Base-by-base conservation (phyloP, 2,888 invertebrate genomes). In the Choristoneura rosaceana region DNA sequence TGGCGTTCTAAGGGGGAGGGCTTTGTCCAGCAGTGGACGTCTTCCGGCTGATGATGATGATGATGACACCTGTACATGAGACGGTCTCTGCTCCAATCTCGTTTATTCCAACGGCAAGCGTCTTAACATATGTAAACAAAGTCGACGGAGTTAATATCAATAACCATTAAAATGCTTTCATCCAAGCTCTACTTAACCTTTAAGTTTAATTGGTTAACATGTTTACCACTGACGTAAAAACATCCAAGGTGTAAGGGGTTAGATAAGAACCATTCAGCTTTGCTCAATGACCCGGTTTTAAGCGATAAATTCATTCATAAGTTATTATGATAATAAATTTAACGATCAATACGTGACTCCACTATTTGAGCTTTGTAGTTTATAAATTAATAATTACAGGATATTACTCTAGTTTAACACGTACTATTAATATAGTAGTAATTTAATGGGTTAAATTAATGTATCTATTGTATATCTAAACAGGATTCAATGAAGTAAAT, bases 281-380 rank as follows among this genome's bases (percentile, higher is more conserved):
- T 73, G 71, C 75, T 70, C 75, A 73, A 65, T 69, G 77, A 69
- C 78, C 77, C 66, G 70, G 67, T 76, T 76, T 67, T 3, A 4
- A 41, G 17, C 55, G 73, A 76, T 76, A 74, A 64, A 75, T 77
- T 79, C 76, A 79, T 79, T 79, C 79, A 77, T 73, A 66, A 74
- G 68, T 73, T 68, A 74, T 74, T 52, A 65, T 67, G 61, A 67
- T 73, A 74, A 71, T 73, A 69, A 70, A 74, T 74, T 74, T 71
- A 67, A 73, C 50, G 67, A 63, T 52, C 59, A 50, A 67, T 62
- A 67, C 74, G 74, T 74, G 74, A 70, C 63, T 47, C 15, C 10
- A 50, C 64, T 68, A 73, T 69, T 25, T 17, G 38, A 45, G 58
- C 67, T 50, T 34, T 33, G 38, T 25, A 9, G 25, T 61, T 52